Evolutionary conservation across 2,888 invertebrate species (phyloP).

Genomic region (Catocala fraxini): DNA sequence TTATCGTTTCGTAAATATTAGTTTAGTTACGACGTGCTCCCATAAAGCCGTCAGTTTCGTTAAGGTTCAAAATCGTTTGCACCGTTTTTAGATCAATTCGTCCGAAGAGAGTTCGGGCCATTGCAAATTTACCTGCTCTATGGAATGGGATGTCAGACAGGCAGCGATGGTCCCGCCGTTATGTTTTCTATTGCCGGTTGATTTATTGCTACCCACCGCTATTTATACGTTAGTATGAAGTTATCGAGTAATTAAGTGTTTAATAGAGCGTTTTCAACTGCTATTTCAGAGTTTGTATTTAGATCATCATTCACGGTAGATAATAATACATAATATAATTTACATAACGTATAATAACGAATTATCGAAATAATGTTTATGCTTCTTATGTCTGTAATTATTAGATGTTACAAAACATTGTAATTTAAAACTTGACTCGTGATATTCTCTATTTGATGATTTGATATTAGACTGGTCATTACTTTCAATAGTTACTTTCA

Average conservation of each 20-base stretch:
- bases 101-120: conserved; percentile 62
- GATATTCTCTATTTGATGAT: not conserved
- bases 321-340: too few species aligned
- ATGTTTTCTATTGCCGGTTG: conserved; percentile 50
- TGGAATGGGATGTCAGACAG: conserved; percentile 62
- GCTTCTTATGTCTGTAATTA: too few species aligned
- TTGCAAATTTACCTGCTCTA: conserved; percentile 77
- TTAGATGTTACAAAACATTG: too few species aligned
- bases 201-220: conserved; percentile 31
- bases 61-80: conserved; percentile 61
- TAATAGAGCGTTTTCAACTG: conserved; percentile 23
- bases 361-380: too few species aligned
- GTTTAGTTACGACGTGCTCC: conserved; percentile 36
- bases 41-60: conserved; percentile 41
- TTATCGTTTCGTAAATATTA: conserved; percentile 58
- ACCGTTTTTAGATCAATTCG: conserved; percentile 56
- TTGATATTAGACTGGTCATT: not conserved
- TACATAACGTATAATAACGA: too few species aligned
- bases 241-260: conserved; percentile 17
- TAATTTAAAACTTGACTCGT: too few species aligned
- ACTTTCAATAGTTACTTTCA: not conserved
- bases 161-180: conserved; percentile 46
- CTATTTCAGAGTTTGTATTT: conserved; percentile 3
- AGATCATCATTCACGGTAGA: not conserved
- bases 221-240: conserved; percentile 17